Conservation (phyloP, 2,888 invertebrate species). For the Osmoderma eremita region DNA sequence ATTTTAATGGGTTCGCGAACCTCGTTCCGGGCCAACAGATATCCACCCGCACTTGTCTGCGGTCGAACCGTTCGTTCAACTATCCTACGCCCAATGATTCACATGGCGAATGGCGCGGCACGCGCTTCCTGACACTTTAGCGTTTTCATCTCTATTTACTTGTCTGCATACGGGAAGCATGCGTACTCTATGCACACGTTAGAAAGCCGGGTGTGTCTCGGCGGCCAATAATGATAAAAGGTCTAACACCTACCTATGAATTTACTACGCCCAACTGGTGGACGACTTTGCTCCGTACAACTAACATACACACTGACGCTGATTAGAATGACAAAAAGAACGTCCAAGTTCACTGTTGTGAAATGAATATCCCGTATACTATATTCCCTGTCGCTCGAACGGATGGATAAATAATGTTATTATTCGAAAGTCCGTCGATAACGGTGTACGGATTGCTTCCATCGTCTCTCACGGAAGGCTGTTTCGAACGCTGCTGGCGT, state of each 20-base stretch:
- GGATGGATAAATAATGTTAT: slow-evolving; percentile 24
- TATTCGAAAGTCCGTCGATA: slow-evolving; percentile 14
- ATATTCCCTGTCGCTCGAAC: slow-evolving; percentile 8
- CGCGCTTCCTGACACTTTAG: slow-evolving; percentile 24
- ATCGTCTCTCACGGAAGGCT: not conserved
- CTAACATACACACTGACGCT: not conserved
- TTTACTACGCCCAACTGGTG: slow-evolving; percentile 21
- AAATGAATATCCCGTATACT: slow-evolving; percentile 4
- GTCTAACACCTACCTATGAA: slow-evolving; percentile 32
- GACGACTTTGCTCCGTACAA: not conserved
- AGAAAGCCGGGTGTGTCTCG: slow-evolving; percentile 31
- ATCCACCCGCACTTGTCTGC: slow-evolving; percentile 30
- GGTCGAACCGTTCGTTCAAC: slow-evolving; percentile 20
- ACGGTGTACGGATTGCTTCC: not conserved
- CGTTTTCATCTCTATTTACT: slow-evolving; percentile 18
- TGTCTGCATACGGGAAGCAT: not conserved
- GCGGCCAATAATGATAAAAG: slow-evolving; percentile 35
- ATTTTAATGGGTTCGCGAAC: not conserved
- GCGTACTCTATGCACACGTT: slow-evolving; percentile 8
- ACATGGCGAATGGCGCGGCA: slow-evolving; percentile 23
- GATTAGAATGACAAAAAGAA: slow-evolving; percentile 30
- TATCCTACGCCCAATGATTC: slow-evolving; percentile 32
- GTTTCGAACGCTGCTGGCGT: not conserved
- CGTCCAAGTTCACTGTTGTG: slow-evolving; percentile 29
- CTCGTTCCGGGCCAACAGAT: slow-evolving; percentile 3